Evolutionary conservation across 2,113 vertebrate genomes (phyloP).

Genomic region (Lipotes vexillifer): DNA sequence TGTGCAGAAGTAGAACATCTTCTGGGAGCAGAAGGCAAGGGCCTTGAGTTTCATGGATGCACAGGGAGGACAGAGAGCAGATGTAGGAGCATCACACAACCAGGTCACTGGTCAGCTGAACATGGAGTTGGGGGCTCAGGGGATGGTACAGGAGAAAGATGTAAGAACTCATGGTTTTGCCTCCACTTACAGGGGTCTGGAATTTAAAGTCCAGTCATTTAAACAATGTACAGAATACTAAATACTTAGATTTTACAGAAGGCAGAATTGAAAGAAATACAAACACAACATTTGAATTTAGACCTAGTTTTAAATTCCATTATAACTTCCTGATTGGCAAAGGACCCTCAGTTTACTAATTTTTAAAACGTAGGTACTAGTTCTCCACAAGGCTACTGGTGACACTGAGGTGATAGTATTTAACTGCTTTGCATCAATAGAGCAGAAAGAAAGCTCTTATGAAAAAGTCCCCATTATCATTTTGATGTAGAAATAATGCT

Average conservation of each 20-base stretch:
- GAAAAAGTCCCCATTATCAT: neutral
- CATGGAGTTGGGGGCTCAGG: rapidly evolving
- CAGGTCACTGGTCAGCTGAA: neutral
- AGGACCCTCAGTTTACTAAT: neutral
- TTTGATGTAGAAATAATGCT: neutral
- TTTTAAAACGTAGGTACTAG: neutral
- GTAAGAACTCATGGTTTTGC: neutral
- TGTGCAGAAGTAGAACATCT: neutral
- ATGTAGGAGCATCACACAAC: rapidly evolving
- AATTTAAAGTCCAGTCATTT: neutral
- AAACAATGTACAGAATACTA: neutral
- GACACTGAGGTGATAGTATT: neutral
- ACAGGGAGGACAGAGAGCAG: neutral
- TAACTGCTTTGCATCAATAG: neutral
- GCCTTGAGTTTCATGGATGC: neutral
- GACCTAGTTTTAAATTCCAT: neutral
- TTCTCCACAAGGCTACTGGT: neutral
- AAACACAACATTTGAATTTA: neutral
- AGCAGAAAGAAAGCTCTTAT: neutral
- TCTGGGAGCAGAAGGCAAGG: neutral
- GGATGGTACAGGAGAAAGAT: neutral
- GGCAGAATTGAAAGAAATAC: neutral
- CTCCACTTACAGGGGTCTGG: neutral
- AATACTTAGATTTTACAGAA: neutral
- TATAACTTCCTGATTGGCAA: neutral